These are phyloP conservation scores for Conchocele bisecta DNA, from an alignment of 2,888 invertebrate species.

Conservation along the genomic window DNA sequence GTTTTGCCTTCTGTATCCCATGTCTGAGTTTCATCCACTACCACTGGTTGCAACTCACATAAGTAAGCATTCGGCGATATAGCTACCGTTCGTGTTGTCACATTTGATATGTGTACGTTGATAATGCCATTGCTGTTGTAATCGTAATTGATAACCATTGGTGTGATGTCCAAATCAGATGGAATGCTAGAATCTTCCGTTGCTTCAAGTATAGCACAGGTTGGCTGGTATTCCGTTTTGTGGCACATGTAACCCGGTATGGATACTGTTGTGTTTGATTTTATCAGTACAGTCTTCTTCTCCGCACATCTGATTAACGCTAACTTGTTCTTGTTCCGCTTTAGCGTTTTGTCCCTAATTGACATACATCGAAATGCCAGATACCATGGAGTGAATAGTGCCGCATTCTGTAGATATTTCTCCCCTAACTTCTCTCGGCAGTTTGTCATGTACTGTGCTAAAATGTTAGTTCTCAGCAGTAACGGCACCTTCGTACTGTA, in stretches of 20 bases:
- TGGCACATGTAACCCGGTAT: conserved; percentile 12
- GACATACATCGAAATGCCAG: conserved; percentile 22
- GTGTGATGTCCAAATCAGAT: conserved; percentile 26
- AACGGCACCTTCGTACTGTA: conserved; percentile 4
- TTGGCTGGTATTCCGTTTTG: conserved; percentile 10
- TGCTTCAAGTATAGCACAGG: conserved; percentile 17
- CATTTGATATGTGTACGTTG: conserved; percentile 1
- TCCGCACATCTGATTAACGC: conserved; percentile 15
- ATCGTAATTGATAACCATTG: conserved; percentile 15
- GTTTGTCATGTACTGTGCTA: conserved; percentile 2
- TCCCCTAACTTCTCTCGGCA: conserved; percentile 1
- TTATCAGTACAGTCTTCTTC: not conserved
- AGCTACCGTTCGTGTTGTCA: conserved; percentile 9
- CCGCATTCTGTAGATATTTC: conserved; percentile 14
- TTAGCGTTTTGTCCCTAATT: conserved; percentile 15
- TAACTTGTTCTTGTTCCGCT: conserved; percentile 6
- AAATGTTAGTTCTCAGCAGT: not conserved
- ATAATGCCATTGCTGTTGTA: not conserved
- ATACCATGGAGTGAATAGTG: conserved; percentile 24
- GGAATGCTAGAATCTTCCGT: conserved; percentile 12
- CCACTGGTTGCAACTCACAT: conserved; percentile 11
- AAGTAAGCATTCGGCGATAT: not conserved
- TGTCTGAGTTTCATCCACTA: not conserved
- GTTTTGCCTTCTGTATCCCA: not conserved
- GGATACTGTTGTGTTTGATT: conserved; percentile 10